These are phyloP conservation scores for Seriola dumerili DNA, from an alignment of 2,113 vertebrate species.

Conservation along the genomic window DNA sequence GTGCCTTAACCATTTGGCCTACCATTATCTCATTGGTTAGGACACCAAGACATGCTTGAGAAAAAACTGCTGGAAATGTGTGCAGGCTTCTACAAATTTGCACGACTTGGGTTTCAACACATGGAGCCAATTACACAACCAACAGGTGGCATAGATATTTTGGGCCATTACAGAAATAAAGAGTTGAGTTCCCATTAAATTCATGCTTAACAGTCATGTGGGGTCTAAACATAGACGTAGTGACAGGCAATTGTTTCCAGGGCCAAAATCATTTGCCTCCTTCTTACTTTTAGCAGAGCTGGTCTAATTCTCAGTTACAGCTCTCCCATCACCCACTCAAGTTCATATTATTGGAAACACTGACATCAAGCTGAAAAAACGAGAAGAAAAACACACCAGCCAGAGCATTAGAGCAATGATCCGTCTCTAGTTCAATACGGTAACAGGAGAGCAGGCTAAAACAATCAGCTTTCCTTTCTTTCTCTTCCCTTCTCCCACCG, in stretches of 20 bases:
- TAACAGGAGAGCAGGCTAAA: slow-evolving; percentile 67
- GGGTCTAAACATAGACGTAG: slow-evolving; percentile 26
- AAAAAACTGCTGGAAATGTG: not conserved
- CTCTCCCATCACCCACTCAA: slow-evolving; percentile 38
- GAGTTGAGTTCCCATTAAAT: slow-evolving; percentile 44
- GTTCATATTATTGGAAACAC: slow-evolving; percentile 72
- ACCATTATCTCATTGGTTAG: not conserved
- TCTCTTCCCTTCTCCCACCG: slow-evolving; percentile 37
- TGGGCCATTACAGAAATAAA: slow-evolving; percentile 33
- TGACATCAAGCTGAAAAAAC: slow-evolving; percentile 60
- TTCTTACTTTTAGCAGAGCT: slow-evolving; percentile 27
- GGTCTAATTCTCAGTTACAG: slow-evolving; percentile 51
- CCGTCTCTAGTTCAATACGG: slow-evolving; percentile 62
- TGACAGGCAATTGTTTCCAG: slow-evolving; percentile 39
- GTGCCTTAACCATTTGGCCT: no score
- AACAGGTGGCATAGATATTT: slow-evolving; percentile 40
- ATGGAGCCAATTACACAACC: slow-evolving; percentile 37
- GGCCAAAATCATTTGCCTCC: slow-evolving; percentile 38
- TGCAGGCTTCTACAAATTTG: not conserved
- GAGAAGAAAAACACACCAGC: slow-evolving; percentile 42
- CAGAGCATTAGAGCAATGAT: slow-evolving; percentile 54
- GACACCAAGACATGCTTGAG: not conserved
- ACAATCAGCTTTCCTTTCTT: slow-evolving; percentile 64
- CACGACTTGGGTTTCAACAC: slow-evolving; percentile 36
- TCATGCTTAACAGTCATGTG: slow-evolving; percentile 29